Percentiles rank a stretch among this genome's conserved stretches.
These are phyloP conservation scores for Leptocoma aspasia DNA, from an alignment of 2,113 vertebrate genomes.

Conservation along the genomic window DNA sequence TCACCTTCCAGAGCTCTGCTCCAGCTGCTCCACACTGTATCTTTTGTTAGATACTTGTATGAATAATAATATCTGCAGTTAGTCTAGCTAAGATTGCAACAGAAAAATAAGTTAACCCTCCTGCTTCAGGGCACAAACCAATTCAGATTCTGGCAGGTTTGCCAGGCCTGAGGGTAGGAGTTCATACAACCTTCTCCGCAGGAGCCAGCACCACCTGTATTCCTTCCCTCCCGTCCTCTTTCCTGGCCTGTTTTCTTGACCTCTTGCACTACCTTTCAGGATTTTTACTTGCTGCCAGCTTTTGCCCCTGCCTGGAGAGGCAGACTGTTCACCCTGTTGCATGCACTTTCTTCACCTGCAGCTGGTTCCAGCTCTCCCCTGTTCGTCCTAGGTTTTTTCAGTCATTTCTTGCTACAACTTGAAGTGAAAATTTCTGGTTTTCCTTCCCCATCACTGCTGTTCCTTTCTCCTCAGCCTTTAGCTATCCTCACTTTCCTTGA, in stretches of 20 bases:
- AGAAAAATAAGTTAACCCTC: neutral
- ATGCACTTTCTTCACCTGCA: neutral
- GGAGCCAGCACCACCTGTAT: neutral
- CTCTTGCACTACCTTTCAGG: neutral
- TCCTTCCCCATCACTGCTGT: neutral
- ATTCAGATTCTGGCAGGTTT: neutral
- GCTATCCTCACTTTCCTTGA: neutral
- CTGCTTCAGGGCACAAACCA: neutral
- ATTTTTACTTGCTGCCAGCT: neutral
- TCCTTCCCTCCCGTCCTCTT: neutral
- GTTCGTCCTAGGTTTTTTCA: neutral
- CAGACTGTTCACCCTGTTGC: neutral
- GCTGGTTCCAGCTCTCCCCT: neutral
- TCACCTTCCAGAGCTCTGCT: conserved; percentile 4
- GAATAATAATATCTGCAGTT: neutral
- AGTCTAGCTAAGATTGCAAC: neutral
- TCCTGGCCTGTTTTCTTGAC: neutral
- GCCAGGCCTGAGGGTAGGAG: neutral
- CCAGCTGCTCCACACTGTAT: conserved; percentile 5
- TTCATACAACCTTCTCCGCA: neutral
- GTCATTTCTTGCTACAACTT: neutral
- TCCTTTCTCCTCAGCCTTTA: neutral
- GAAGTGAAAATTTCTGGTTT: neutral
- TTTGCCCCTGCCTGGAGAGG: neutral
- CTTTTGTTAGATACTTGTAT: neutral